Evolutionary conservation across 2,888 invertebrate genomes (phyloP), one percentile per base, ranked within the genome.

Genomic region (Habroteleia sp.): DNA sequence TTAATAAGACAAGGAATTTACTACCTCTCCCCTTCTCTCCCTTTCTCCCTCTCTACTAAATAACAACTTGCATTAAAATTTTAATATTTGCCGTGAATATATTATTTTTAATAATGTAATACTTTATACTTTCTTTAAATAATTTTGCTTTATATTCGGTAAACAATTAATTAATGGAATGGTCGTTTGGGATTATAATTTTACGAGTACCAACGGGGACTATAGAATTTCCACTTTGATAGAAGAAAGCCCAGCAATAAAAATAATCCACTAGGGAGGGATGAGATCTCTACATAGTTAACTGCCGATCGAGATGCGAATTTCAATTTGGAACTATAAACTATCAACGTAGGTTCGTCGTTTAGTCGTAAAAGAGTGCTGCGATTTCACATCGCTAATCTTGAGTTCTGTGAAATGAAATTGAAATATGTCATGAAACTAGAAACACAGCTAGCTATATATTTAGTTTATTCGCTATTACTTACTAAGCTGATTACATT

Each of bases 231-330:
- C 5, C 27, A 42, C 20, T 58, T 50, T 42, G 27, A 50, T 50
- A 29, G 62, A 56, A 44, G 50, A 62, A 71, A 66, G 54, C 60
- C 33, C 2, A 44, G 54, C 42, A 65, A 71, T 75, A 75, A 76
- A 72, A 76, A 46, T 68, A 56, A 76, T 58, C 68, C 52, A 8
- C 11, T n/a, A n/a, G n/a, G n/a, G 4, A 31, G 50, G 11, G 46
- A 48, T 14, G 63, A 77, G 54, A 79, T 79, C 77, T 80, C 73
- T 76, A 80, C 77, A 77, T 79, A 76, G 78, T 78, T 79, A 77
- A 77, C 78, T 76, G 77, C 69, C 74, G 69, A 73, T 79, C 74
- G 76, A 72, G 77, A 63, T 48, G 73, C 37, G 60, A 48, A 69
- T 76, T 76, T 65, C 65, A 60, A 71, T 65, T 66, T 44, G 62